Base-by-base conservation (phyloP, 2,888 invertebrate genomes). In the Uropetala carovei region DNA sequence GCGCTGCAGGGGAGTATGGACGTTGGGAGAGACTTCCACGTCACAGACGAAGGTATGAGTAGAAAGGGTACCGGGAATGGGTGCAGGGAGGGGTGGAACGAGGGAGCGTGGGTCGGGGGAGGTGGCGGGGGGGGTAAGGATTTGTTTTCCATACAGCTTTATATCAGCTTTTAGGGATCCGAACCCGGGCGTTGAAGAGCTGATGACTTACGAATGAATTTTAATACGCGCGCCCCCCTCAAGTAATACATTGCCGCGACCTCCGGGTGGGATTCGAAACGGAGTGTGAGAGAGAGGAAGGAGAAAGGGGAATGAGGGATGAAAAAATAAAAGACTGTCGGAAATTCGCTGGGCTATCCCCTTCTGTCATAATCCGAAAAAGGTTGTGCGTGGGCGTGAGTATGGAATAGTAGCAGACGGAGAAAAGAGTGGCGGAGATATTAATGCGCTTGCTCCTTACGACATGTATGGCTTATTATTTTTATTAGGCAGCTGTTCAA, bases 161-260 rank as follows among this genome's bases (percentile, higher is more conserved):
- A 75, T 27, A 75, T 75, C 75, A 75, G 75, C 75, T 75, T 75
- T 75, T 75, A 75, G 75, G 27, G 75, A 5, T 3, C 75, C 75
- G 75, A 75, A 27, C 75, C 75, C 22, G 11, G 75, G 75, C 75
- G 22, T 27, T 75, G 75, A 75, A 75, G 27, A 75, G 75, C 27
- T 75, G 75, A 75, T 75, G 75, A 75, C 75, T 75, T 75, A 75
- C 75, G 75, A 75, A 75, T 75, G 75, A 75, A 75, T 75, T 75
- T 75, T 75, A 75, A 75, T 75, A 75, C 75, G 75, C 75, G 75
- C 75, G 75, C 75, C 27, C 68, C 68, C 27, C 68, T 18, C 68
- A 22, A 68, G 68, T 68, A 68, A 68, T 68, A 5, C 43, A 43
- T 43, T 43, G 68, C 68, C 68, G 75, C 22, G 22, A 75, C 27